Evolutionary conservation across 2,888 invertebrate genomes (phyloP).

Genomic region (Gymnocheta viridis): DNA sequence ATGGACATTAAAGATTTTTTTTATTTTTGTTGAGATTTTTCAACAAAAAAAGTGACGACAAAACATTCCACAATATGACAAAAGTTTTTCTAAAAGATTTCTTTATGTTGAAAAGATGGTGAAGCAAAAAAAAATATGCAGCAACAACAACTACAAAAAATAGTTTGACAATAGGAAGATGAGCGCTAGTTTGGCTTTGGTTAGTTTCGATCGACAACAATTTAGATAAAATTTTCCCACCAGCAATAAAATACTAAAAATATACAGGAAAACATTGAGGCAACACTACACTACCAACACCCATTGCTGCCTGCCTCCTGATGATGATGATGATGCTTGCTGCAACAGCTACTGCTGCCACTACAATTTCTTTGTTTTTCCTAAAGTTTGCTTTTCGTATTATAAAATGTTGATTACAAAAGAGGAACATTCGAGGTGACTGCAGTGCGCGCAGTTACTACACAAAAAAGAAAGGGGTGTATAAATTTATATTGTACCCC

Average conservation of each 20-base stretch:
- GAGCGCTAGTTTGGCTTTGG: slow-evolving; percentile 53
- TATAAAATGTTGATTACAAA: slow-evolving; percentile 22
- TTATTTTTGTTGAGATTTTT: slow-evolving; percentile 69
- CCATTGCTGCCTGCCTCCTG: slow-evolving; percentile 61
- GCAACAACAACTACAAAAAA: slow-evolving; percentile 21
- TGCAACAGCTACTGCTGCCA: slow-evolving; percentile 3
- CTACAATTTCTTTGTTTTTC: slow-evolving; percentile 49
- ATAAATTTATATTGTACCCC: slow-evolving; percentile 57
- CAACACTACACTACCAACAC: slow-evolving; percentile 62
- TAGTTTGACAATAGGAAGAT: slow-evolving; percentile 51
- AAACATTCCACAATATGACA: slow-evolving; percentile 81
- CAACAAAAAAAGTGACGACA: slow-evolving; percentile 78
- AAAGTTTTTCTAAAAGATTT: slow-evolving; percentile 72
- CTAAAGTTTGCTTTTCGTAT: slow-evolving; percentile 55
- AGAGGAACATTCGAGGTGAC: slow-evolving; percentile 42
- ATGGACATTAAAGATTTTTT: slow-evolving; percentile 78
- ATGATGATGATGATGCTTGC: slow-evolving; percentile 1
- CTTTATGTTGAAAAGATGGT: slow-evolving; percentile 65
- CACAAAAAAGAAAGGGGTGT: slow-evolving; percentile 53
- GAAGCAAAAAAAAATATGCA: slow-evolving; percentile 64
- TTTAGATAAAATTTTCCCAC: slow-evolving; percentile 81
- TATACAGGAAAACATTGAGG: slow-evolving; percentile 29
- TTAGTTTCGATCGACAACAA: slow-evolving; percentile 74
- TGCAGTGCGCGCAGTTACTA: not conserved
- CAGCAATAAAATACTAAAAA: slow-evolving; percentile 72